phyloP scores from a whole-genome alignment of 2,113 vertebrate genomes.

The Anseranas semipalmata region DNA sequence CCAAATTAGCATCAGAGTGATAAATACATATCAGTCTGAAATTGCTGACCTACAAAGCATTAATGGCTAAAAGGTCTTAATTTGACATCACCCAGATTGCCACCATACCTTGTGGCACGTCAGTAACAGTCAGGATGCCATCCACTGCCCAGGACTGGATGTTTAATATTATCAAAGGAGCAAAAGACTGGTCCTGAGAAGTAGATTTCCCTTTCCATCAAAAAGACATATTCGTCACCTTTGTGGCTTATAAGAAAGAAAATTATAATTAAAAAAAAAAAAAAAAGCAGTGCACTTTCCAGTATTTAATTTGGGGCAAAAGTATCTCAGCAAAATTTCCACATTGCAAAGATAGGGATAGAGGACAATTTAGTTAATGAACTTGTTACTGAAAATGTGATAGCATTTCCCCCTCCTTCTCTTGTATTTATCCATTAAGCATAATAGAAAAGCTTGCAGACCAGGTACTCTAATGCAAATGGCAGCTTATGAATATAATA shows the following conservation, averaged over 20 bases:
- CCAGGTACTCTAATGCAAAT: neutral
- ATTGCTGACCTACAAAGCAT: neutral
- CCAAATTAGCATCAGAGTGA: neutral
- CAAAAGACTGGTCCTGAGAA: neutral
- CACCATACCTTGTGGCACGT: neutral
- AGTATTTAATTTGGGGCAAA: neutral
- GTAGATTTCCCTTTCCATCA: neutral
- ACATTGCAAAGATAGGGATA: neutral
- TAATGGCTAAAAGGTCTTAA: neutral
- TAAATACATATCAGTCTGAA: neutral
- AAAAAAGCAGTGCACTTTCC: neutral
- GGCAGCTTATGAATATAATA: neutral
- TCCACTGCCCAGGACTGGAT: neutral
- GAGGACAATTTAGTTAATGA: conserved; percentile 19
- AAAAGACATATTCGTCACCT: neutral
- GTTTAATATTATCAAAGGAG: neutral
- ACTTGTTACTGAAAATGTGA: neutral
- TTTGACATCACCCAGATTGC: neutral
- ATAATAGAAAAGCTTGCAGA: neutral
- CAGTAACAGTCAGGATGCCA: neutral
- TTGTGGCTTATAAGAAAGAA: neutral
- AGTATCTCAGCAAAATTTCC: neutral
- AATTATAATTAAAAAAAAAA: neutral
- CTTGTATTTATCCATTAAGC: neutral
- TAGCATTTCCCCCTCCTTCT: neutral